These are phyloP conservation scores for Myotis planiceps DNA, from an alignment of 2,797 vertebrate species.

Conservation along the genomic window DNA sequence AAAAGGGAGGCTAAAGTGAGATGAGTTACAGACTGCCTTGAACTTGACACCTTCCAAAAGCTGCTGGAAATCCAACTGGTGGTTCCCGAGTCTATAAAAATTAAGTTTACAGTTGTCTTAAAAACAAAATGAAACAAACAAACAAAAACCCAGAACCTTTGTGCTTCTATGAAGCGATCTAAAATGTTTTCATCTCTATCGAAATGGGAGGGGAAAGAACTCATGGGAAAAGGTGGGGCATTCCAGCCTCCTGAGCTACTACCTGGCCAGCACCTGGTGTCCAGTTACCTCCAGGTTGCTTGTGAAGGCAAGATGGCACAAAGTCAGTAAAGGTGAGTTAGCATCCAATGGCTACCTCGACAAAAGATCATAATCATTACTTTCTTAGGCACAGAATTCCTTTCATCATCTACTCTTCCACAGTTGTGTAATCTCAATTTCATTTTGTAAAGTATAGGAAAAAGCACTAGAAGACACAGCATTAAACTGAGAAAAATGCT, in stretches of 20 bases:
- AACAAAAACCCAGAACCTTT: not conserved
- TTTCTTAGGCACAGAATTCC: not conserved
- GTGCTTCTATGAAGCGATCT: not conserved
- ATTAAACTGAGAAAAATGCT: not conserved
- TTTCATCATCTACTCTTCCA: not conserved
- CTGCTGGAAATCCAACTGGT: not conserved
- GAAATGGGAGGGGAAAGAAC: not conserved
- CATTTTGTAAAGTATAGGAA: not conserved
- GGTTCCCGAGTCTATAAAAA: not conserved
- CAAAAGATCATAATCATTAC: not conserved
- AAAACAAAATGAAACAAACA: not conserved
- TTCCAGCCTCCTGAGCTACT: not conserved
- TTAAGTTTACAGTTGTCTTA: not conserved
- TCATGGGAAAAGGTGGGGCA: not conserved
- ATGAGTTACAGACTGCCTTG: not conserved
- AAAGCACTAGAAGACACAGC: not conserved
- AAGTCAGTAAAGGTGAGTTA: not conserved
- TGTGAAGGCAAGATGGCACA: not conserved
- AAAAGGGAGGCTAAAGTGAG: not conserved
- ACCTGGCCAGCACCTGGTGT: not conserved
- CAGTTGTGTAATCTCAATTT: not conserved
- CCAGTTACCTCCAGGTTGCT: not conserved
- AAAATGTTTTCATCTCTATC: not conserved
- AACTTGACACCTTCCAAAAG: not conserved
- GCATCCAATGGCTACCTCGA: not conserved